Base-by-base conservation (phyloP, 2,888 invertebrate species). In the Elegia similella region DNA sequence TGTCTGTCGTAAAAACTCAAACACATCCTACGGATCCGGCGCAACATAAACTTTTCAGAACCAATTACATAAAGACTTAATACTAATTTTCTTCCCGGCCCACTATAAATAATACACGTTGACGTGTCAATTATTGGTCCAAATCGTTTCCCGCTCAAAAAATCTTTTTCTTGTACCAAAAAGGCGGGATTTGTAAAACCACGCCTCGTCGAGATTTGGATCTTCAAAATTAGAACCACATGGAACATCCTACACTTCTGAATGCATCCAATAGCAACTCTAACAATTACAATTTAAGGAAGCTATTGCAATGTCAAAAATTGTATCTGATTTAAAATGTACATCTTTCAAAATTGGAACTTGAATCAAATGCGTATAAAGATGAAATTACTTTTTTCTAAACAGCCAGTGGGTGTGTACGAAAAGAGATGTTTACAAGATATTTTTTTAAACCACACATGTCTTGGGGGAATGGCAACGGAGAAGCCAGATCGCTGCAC, bases 51-150 rank as follows among this genome's bases (percentile, higher is more conserved):
- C 83, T 80, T 86, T 79, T 91, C 90, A 85, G 67, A 82, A 78
- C 79, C 88, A 88, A 90, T 91, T 88, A 90, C 78, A 69, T 73
- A 72, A 80, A 76, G 76, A 80, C 71, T 87, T 83, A 78, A 79
- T 89, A 69, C 82, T 83, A 75, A 88, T 90, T 90, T 86, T 76
- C 82, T 72, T 72, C 72, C 73, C 68, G 67, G 72, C 73, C 42
- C 62, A 66, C 80, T 81, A 88, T 88, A 86, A 90, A 89, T 90
- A 90, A 87, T 88, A 75, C 67, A 78, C 73, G 81, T 79, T 84
- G 89, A 90, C 88, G 78, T 78, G 84, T 86, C 88, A 88, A 88
- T 91, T 88, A 89, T 87, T 84, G 76, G 76, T 76, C 73, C 66
- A 80, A 82, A 84, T 78, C 79, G 76, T 75, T 87, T 84, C 77